These are phyloP conservation scores for Harpalus rufipes DNA, from an alignment of 2,888 invertebrate genomes.

Conservation along the genomic window DNA sequence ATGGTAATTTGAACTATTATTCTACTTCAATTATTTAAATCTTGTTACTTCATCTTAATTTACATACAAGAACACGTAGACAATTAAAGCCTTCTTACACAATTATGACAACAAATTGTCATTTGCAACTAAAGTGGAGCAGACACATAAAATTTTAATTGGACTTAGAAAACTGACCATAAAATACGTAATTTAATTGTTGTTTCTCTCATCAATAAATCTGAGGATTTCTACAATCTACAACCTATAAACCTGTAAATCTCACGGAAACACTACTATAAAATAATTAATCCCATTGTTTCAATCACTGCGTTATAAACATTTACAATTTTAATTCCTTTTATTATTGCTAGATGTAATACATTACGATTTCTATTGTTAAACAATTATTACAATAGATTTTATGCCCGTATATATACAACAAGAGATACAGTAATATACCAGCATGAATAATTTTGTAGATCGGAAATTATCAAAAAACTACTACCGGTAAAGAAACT, in stretches of 20 bases:
- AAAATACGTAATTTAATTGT: slow-evolving; percentile 1
- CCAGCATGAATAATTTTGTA: slow-evolving; percentile 21
- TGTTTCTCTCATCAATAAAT: slow-evolving; percentile 2
- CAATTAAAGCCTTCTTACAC: background rate
- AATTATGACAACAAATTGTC: background rate
- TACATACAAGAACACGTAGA: background rate
- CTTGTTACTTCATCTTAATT: background rate
- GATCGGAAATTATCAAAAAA: slow-evolving; percentile 44
- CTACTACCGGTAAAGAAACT: slow-evolving; percentile 4
- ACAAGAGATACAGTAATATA: slow-evolving; percentile 23
- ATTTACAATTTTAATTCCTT: background rate
- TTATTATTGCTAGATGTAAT: background rate
- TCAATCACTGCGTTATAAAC: background rate
- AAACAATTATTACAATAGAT: background rate
- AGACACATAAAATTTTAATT: slow-evolving; percentile 3
- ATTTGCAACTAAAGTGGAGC: background rate
- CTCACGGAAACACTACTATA: background rate
- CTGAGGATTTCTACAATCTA: background rate
- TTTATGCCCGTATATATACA: slow-evolving; percentile 5
- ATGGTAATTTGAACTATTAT: background rate
- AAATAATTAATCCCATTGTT: background rate
- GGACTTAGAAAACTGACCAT: background rate
- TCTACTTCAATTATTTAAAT: background rate
- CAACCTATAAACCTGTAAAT: background rate
- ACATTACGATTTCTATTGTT: slow-evolving; percentile 9